A percentile compares a stretch with the other conserved stretches of the same genome.
These are phyloP conservation scores for Porites lobata DNA, from an alignment of 92 coral and sea anemone genomes.

Conservation along the genomic window DNA sequence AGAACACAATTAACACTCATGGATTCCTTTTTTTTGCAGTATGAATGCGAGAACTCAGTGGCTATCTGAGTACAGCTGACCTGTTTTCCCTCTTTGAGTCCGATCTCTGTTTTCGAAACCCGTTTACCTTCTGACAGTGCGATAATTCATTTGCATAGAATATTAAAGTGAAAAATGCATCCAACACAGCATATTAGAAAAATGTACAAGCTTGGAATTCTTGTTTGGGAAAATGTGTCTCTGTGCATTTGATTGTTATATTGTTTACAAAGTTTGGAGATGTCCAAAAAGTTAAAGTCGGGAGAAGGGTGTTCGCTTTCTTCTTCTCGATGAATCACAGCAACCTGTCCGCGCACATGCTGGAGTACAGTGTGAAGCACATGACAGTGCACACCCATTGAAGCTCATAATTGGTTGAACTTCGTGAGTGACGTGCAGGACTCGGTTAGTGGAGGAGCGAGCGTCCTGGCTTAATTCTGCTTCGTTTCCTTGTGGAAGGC, in stretches of 20 bases:
- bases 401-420: constrained; percentile 69
- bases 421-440: constrained; percentile 84
- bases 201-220: not conserved
- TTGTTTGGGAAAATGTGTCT: not conserved
- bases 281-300: not conserved
- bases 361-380: constrained; percentile 94
- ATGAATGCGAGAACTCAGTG: too few relatives aligned
- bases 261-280: not conserved
- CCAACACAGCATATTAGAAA: not conserved
- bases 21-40: too few relatives aligned
- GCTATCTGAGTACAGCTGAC: too few relatives aligned
- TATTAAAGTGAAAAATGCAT: not conserved
- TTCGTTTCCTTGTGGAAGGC: constrained; percentile 65
- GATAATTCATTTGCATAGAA: not conserved
- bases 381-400: constrained; percentile 83
- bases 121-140: too few relatives aligned
- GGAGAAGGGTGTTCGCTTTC: constrained; percentile 6
- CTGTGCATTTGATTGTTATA: not conserved
- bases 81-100: too few relatives aligned
- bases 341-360: constrained; percentile 96
- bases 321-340: constrained; percentile 76
- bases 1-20: too few relatives aligned
- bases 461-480: constrained; percentile 54
- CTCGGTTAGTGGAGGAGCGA: constrained; percentile 86
- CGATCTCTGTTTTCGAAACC: too few relatives aligned